Base-by-base conservation (phyloP, 2,797 vertebrate genomes). In the Cetoscarus ocellatus region DNA sequence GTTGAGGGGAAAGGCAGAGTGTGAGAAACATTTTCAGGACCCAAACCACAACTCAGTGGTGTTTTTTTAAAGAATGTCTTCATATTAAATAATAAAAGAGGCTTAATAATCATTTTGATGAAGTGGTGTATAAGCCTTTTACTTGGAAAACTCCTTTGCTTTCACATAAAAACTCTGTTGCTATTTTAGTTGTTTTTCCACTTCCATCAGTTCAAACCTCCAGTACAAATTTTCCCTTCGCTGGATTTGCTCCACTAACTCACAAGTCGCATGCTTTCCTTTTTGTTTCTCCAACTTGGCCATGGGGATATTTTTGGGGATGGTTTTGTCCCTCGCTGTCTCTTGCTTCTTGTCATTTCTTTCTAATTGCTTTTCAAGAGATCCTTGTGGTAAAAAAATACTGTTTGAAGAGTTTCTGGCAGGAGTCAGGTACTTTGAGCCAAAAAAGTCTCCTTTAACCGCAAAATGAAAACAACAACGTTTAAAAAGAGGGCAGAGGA, bases 281-380 rank as follows among this genome's bases (percentile, higher is more conserved):
- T 77, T 86, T 86, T 86, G 69, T 77, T 88, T 89, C 86, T 86
- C 85, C 83, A 84, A 83, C 72, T 83, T 60, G 79, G 77, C 78
- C 55, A 55, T 70, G 40, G 62, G 82, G 86, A 82, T 89, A 91
- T 92, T 92, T 87, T 75, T 44, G 77, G 82, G 38, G 43, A 44
- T 73, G 62, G 50, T 78, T 84, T 83, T 81, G 70, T 86, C 61
- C 76, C 72, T 77, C 48, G 55, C 63, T 80, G 77, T 91, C 82
- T 86, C 54, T 67, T 77, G 79, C 84, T 86, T 82, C 77, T 82
- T 83, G 85, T 87, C 71, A 78, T 86, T 87, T 82, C 58, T 84
- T 88, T 90, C 59, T 78, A 90, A 93, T 88, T 73, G 68, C 85
- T 91, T 93, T 93, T 93, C 88, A 93, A 93, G 89, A 86, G 70